These are phyloP conservation scores for Rotaria socialis DNA, from an alignment of 2,888 invertebrate genomes.

Conservation along the genomic window DNA sequence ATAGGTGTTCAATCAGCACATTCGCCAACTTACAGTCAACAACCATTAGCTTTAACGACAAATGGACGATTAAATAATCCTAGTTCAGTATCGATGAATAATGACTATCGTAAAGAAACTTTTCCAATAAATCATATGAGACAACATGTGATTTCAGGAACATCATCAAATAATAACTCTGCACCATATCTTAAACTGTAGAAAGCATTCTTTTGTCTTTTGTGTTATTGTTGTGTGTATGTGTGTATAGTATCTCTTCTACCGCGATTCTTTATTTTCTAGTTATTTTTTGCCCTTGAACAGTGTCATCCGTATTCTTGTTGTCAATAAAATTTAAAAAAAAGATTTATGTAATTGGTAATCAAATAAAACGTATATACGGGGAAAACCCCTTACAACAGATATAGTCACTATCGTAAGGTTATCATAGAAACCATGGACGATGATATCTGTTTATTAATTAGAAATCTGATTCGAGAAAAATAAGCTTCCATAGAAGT, in stretches of 20 bases:
- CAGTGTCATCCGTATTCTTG: constrained; percentile 3
- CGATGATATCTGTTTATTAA: not conserved
- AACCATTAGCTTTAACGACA: constrained; percentile 33
- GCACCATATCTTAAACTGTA: constrained; percentile 22
- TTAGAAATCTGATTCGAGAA: not conserved
- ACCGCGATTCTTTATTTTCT: not conserved
- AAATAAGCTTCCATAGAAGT: not conserved
- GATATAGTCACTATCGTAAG: too few species aligned
- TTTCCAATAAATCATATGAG: not conserved
- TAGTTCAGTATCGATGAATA: not conserved
- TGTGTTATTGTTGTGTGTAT: not conserved
- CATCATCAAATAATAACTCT: not conserved
- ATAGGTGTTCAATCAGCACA: not conserved
- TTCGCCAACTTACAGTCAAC: constrained; percentile 17
- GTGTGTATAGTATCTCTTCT: constrained; percentile 1
- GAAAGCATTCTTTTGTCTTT: not conserved
- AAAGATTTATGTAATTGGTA: not conserved
- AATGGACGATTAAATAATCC: not conserved
- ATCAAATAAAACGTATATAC: not conserved
- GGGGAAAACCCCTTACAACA: not conserved
- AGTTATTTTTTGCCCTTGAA: constrained; percentile 11
- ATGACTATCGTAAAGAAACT: not conserved
- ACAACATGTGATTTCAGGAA: not conserved
- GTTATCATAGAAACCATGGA: not conserved
- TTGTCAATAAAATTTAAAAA: not conserved